phyloP scores from a whole-genome alignment of 2,888 invertebrate species.

The Zonitis immaculata region DNA sequence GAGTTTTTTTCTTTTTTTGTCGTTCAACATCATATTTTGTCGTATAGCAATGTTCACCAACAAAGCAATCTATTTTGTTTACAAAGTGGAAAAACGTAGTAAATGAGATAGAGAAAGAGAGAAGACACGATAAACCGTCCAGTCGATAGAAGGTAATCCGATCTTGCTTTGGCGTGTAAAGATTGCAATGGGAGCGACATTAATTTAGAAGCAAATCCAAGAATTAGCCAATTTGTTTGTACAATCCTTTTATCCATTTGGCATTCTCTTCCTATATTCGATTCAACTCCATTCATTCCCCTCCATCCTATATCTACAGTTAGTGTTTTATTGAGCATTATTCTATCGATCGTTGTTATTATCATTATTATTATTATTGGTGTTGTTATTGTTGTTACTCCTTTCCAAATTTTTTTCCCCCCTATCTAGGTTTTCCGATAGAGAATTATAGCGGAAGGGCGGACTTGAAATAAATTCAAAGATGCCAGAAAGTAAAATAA shows the following conservation, averaged over 20 bases:
- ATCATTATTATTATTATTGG: background rate
- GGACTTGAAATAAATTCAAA: constrained; percentile 40
- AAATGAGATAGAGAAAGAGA: constrained; percentile 16
- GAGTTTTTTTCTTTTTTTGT: background rate
- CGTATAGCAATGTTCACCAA: too few species aligned
- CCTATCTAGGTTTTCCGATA: constrained; percentile 28
- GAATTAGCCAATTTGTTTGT: constrained; percentile 44
- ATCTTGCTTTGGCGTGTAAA: constrained; percentile 29
- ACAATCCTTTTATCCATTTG: constrained; percentile 37
- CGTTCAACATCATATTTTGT: too few species aligned
- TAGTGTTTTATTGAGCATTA: constrained; percentile 44
- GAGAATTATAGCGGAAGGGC: constrained; percentile 44
- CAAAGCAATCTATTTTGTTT: constrained; percentile 23
- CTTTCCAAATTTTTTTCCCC: constrained; percentile 16
- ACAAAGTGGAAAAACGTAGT: constrained; percentile 26
- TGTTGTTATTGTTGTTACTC: background rate
- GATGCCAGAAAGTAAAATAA: constrained; percentile 39
- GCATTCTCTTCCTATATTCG: constrained; percentile 22
- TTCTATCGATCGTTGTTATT: constrained; percentile 38
- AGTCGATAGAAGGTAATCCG: constrained; percentile 22
- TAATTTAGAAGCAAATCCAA: constrained; percentile 40
- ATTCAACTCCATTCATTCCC: background rate
- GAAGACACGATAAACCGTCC: constrained; percentile 18
- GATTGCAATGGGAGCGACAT: constrained; percentile 31
- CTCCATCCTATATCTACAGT: too few species aligned